These are phyloP conservation scores for Muscicapa striata DNA, from an alignment of 2,797 vertebrate species.

Conservation along the genomic window DNA sequence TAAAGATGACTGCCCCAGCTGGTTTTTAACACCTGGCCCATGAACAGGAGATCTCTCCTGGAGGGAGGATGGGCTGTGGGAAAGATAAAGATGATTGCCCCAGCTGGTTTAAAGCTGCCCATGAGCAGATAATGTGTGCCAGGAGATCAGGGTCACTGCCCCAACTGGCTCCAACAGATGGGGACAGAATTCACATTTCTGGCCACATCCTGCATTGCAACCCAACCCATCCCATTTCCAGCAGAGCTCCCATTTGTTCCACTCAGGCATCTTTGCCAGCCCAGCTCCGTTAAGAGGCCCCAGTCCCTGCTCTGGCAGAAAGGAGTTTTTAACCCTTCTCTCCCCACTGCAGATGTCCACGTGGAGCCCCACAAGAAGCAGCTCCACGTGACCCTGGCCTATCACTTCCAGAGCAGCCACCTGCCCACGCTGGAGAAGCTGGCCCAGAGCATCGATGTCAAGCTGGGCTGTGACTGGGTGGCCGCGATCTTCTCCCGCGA, in stretches of 20 bases:
- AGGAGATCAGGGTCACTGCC: no score
- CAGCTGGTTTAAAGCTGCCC: no score
- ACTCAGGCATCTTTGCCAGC: not conserved
- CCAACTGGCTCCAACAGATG: no score
- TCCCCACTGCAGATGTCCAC: slow-evolving; percentile 82
- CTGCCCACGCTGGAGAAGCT: slow-evolving; percentile 90
- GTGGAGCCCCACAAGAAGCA: slow-evolving; percentile 98
- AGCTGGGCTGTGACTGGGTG: slow-evolving; percentile 93
- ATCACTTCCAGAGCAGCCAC: slow-evolving; percentile 94
- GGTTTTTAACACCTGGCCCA: no score
- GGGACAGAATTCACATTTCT: no score
- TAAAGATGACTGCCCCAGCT: no score
- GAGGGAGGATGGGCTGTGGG: no score
- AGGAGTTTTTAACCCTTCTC: not conserved
- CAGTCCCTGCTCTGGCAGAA: accelerated
- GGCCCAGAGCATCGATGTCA: slow-evolving; percentile 87
- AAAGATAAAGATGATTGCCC: no score
- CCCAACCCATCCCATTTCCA: not conserved
- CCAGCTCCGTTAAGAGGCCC: not conserved
- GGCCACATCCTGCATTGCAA: no score
- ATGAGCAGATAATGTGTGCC: no score
- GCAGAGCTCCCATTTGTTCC: not conserved
- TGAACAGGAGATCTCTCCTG: no score
- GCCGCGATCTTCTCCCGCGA: slow-evolving; percentile 94
- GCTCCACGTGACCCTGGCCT: slow-evolving; percentile 95